Evolutionary conservation across 1,140 invertebrate species (phyloP), one percentile per base, ranked within the genome.

Genomic region (Brachionus plicatilis): DNA sequence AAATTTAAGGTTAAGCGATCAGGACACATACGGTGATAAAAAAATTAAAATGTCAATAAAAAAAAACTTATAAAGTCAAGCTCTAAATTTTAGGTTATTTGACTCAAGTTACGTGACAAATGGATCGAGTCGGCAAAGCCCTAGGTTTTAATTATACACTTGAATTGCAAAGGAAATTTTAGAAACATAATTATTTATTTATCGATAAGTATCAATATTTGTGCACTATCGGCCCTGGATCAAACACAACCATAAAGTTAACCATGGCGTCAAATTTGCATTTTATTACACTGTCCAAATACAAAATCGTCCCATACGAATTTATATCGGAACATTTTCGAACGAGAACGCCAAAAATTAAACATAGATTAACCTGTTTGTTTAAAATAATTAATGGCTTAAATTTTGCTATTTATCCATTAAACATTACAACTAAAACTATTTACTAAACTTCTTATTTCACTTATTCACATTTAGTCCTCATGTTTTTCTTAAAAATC

Each of bases 121-220:
- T 43, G 14, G 68, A 72, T 72, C 33, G 41, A 72, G 17, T 20
- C 17, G 41, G 33, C 66, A 41, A 68, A 33, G 33, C 27, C 27
- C 66, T 33, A 27, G 37, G 20, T 72, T 43, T 45, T 72, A 72
- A 72, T 72, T 72, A 72, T 43, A 72, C 68, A 72, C 68, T 72
- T 72, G 68, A 72, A 72, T 20, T n/a, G 33, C 17, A 43, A 43
- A 72, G 68, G 68, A 41, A 72, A 72, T 43, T 68, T 68, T 68
- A 72, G 17, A 20, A 72, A 72, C 20, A 72, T 43, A 41, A 41
- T 72, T 43, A 41, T 72, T 72, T 43, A 43, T 72, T 72, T 20
- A 43, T 68, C 37, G 68, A 72, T 72, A 72, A 72, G 68, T 72
- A 72, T 72, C 68, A 72, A 72, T 72, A 72, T 72, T 72, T 72